Evolutionary conservation across 1,140 invertebrate genomes (phyloP).

Genomic region (Anoplophora glabripennis): DNA sequence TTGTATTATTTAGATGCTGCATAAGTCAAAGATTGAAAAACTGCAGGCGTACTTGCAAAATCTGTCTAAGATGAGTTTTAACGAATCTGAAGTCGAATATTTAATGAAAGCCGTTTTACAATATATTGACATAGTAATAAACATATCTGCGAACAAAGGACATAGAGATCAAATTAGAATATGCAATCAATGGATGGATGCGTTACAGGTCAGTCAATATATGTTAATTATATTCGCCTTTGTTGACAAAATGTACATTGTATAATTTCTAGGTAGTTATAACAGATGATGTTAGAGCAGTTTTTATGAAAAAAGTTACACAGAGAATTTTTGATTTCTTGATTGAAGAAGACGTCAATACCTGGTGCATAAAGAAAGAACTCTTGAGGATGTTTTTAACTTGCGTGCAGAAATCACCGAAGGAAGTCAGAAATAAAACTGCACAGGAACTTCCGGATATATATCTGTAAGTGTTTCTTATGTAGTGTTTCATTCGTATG

Average conservation of each 20-base stretch:
- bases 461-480: background rate
- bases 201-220: background rate
- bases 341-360: constrained; percentile 2
- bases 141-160: background rate
- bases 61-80: background rate
- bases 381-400: background rate
- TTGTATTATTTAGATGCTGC: no score
- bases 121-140: constrained; percentile 1
- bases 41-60: no score
- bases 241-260: background rate
- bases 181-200: background rate
- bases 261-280: background rate
- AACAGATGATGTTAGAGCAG: background rate
- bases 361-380: constrained; percentile 5
- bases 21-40: no score
- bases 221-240: background rate
- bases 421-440: background rate
- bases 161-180: background rate
- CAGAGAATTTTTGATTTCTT: constrained; percentile 6
- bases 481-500: background rate
- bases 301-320: constrained; percentile 1
- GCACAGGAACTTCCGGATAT: background rate
- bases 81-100: background rate
- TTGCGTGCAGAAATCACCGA: background rate
- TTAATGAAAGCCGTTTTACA: background rate